Evolutionary conservation across 2,888 invertebrate genomes (phyloP).

Genomic region (Tenthredo livida): DNA sequence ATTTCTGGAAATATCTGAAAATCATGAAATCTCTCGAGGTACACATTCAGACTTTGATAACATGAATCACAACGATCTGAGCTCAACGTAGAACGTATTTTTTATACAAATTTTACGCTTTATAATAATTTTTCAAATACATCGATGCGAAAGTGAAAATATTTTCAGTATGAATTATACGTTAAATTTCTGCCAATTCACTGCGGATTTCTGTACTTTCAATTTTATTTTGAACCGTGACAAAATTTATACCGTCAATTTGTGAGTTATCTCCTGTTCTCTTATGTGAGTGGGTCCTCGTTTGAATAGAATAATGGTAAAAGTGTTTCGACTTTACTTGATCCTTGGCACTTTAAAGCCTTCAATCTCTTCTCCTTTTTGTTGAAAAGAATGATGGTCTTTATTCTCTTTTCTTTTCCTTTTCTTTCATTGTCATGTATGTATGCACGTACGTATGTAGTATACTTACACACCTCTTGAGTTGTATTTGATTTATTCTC

Average conservation of each 20-base stretch:
- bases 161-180: not conserved
- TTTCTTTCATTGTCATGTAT: not conserved
- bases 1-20: not conserved
- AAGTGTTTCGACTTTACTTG: constrained; percentile 32
- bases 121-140: not conserved
- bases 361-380: constrained; percentile 4
- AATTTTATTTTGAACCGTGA: not conserved
- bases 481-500: constrained; percentile 1
- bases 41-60: not conserved
- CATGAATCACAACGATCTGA: not conserved
- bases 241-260: constrained; percentile 9
- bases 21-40: not conserved
- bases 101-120: too few relatives aligned
- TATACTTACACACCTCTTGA: not conserved
- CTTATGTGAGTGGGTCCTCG: not conserved
- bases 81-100: not conserved
- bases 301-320: not conserved
- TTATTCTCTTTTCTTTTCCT: not conserved
- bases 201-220: not conserved
- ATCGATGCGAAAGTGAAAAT: not conserved
- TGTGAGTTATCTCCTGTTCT: not conserved
- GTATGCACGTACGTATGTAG: not conserved
- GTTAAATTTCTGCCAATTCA: not conserved
- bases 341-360: constrained; percentile 17
- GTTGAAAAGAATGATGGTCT: constrained; percentile 3